Conservation (phyloP, 2,888 invertebrate genomes). For the Diadegma fenestrale region DNA sequence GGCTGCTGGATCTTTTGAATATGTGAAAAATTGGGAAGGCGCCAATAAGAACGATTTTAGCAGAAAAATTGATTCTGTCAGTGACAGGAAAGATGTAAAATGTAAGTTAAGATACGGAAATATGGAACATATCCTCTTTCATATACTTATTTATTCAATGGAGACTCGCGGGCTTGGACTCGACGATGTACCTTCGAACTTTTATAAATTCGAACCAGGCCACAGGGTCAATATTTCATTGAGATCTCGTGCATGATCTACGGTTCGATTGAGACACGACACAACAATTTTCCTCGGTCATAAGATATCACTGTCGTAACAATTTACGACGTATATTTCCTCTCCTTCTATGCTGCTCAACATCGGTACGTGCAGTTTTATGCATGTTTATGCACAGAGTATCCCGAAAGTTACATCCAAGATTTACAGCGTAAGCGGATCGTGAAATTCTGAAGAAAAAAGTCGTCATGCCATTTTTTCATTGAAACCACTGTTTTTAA, state of each 20-base stretch:
- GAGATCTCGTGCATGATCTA: slow-evolving; percentile 45
- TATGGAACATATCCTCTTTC: neutral
- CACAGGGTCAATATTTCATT: slow-evolving; percentile 56
- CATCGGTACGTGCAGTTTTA: neutral
- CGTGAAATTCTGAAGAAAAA: neutral
- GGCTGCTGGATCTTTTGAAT: neutral
- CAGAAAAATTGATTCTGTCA: neutral
- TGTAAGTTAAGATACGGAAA: neutral
- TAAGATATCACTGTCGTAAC: slow-evolving; percentile 59
- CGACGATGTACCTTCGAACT: neutral
- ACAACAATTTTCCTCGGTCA: slow-evolving; percentile 58
- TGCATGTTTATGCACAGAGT: neutral
- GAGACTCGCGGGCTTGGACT: neutral
- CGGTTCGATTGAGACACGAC: slow-evolving; percentile 59
- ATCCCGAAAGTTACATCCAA: slow-evolving; percentile 1
- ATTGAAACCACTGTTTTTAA: neutral
- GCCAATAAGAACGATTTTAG: neutral
- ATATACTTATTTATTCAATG: slow-evolving; percentile 29
- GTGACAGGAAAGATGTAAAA: neutral
- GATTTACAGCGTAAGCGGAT: neutral
- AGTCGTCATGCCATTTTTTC: neutral
- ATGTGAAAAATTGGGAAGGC: neutral
- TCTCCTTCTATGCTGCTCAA: neutral
- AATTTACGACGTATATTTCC: slow-evolving; percentile 62
- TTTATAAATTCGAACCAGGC: slow-evolving; percentile 31